phyloP scores from a whole-genome alignment of 2,113 vertebrate species.

The Mustela lutreola region DNA sequence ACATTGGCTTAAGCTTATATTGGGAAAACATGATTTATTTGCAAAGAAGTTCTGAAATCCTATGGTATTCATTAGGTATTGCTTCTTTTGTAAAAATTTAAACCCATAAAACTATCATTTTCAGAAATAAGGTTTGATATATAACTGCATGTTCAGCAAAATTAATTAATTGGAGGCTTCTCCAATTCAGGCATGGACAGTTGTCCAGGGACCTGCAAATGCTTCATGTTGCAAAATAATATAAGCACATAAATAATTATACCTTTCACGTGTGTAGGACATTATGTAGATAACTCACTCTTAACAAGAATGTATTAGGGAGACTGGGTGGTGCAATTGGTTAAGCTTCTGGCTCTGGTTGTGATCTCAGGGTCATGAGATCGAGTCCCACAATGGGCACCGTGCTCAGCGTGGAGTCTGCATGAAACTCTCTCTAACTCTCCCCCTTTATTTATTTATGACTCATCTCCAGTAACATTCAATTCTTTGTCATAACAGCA shows the following conservation, averaged over 20 bases:
- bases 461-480: constrained; percentile 6
- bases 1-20: neutral
- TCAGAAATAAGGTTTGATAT: constrained; percentile 38
- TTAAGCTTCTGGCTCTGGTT: neutral
- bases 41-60: constrained; percentile 40
- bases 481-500: constrained; percentile 2
- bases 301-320: constrained; percentile 54
- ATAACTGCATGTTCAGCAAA: constrained; percentile 54
- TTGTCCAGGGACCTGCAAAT: constrained; percentile 39
- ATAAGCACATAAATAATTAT: constrained; percentile 60
- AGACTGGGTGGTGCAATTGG: neutral
- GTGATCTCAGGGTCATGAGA: neutral
- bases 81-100: constrained; percentile 45
- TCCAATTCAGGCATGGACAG: neutral
- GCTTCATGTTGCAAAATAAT: neutral
- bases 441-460: neutral
- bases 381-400: neutral
- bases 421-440: neutral
- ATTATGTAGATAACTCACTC: constrained; percentile 58
- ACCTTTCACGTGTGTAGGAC: constrained; percentile 50
- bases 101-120: constrained; percentile 31
- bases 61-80: neutral
- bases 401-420: neutral
- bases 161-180: constrained; percentile 61
- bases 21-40: constrained; percentile 52